A percentile compares a stretch with the other conserved stretches of the same genome.
These are phyloP conservation scores for Uromys caudimaculatus DNA, from an alignment of 2,797 vertebrate species.

Conservation along the genomic window DNA sequence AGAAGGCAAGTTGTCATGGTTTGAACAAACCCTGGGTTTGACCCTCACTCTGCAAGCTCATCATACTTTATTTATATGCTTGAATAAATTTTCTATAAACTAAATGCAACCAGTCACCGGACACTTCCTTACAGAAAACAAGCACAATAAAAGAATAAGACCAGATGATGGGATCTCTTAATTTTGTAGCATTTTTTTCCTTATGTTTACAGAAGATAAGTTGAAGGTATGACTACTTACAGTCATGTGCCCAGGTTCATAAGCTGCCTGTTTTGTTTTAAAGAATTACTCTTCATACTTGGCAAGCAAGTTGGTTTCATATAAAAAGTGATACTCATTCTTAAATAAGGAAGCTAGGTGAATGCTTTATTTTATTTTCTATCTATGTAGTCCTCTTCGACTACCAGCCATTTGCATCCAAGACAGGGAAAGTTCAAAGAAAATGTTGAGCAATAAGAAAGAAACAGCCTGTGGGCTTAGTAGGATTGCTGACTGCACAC, in stretches of 20 bases:
- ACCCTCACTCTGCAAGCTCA: constrained; percentile 41
- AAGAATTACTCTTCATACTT: neutral
- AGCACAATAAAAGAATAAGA: constrained; percentile 15
- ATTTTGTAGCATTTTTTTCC: neutral
- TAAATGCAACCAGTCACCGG: neutral
- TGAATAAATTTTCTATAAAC: constrained; percentile 24
- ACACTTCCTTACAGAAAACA: neutral
- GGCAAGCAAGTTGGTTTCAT: constrained; percentile 39
- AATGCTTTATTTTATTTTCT: neutral
- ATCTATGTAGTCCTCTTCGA: neutral
- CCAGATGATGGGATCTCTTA: neutral
- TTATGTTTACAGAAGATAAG: constrained; percentile 43
- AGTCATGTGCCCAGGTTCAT: neutral
- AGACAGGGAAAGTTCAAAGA: neutral
- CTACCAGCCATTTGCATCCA: neutral
- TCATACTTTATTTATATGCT: neutral
- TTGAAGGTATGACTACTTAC: neutral
- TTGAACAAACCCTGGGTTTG: constrained; percentile 60
- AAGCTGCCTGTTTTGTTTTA: neutral
- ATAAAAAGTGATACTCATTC: neutral
- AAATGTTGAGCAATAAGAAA: constrained; percentile 44
- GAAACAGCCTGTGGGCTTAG: neutral
- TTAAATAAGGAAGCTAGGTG: constrained; percentile 41
- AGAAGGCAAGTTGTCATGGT: constrained; percentile 52
- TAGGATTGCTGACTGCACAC: neutral